Percentiles rank a stretch among this genome's conserved stretches.
Evolutionary conservation across 1,140 invertebrate species (phyloP).

Genomic region (Protaetia brevitarsis): DNA sequence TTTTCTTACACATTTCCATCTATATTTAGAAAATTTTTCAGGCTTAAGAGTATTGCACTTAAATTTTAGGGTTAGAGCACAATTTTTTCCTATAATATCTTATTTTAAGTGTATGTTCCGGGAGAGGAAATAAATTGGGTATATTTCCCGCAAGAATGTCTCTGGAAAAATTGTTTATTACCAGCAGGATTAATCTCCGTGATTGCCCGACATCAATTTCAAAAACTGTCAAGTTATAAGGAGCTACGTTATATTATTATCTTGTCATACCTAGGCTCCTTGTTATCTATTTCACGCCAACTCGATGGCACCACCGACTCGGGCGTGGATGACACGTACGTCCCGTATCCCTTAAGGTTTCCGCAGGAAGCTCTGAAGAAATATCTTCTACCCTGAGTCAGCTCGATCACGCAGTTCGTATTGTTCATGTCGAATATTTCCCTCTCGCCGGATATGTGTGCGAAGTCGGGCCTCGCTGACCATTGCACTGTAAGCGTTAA

Average conservation of each 20-base stretch:
- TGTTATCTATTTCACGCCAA: constrained; percentile 79
- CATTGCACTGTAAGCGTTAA: constrained; percentile 67
- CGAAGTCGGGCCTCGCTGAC: constrained; percentile 80
- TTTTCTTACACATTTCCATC: too few species aligned
- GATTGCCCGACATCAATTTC: neutral
- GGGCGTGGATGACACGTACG: constrained; percentile 71
- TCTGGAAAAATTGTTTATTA: too few species aligned
- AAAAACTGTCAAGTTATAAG: too few species aligned
- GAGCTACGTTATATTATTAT: too few species aligned
- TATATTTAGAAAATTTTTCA: neutral
- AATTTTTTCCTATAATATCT: too few species aligned
- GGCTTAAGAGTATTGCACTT: neutral
- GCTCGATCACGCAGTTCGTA: constrained; percentile 62
- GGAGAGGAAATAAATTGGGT: too few species aligned
- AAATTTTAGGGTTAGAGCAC: too few species aligned
- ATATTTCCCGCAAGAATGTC: too few species aligned
- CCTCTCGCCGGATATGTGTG: constrained; percentile 68
- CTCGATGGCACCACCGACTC: constrained; percentile 84
- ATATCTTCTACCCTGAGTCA: constrained; percentile 79
- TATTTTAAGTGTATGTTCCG: too few species aligned
- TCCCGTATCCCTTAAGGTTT: constrained; percentile 88
- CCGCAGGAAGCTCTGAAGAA: constrained; percentile 82
- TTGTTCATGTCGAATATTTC: constrained; percentile 69
- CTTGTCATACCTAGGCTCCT: constrained; percentile 46
- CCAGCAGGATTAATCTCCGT: too few species aligned